Percentiles rank a stretch among this genome's conserved stretches.
Evolutionary conservation across 1,140 invertebrate genomes (phyloP).

Genomic region (Drosophila triauraria): DNA sequence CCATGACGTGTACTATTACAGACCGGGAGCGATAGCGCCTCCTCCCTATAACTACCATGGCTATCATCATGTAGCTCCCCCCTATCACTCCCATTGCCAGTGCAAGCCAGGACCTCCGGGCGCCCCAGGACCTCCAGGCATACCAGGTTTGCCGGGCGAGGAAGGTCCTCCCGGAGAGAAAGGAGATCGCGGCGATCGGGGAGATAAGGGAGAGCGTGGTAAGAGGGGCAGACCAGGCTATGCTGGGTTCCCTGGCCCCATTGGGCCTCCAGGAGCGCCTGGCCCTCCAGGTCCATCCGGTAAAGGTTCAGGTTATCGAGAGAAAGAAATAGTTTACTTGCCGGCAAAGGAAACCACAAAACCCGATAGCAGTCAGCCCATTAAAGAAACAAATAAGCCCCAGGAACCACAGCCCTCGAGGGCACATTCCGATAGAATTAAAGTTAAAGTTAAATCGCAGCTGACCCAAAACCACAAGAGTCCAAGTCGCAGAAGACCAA

Average conservation of each 20-base stretch:
- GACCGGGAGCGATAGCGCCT: conserved; percentile 9
- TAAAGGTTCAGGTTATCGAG: neutral
- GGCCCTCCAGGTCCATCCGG: neutral
- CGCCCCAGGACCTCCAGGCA: conserved; percentile 27
- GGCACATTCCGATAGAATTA: conserved; percentile 4
- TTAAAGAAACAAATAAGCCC: conserved; percentile 6
- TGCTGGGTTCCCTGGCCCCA: conserved; percentile 18
- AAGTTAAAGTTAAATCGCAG: conserved; percentile 3
- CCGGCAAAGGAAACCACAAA: conserved; percentile 16
- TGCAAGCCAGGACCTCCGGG: conserved; percentile 38
- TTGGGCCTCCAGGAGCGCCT: conserved; percentile 20
- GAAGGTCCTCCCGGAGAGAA: conserved; percentile 26
- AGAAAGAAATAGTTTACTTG: conserved; percentile 14
- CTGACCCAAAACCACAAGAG: conserved; percentile 28
- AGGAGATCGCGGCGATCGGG: conserved; percentile 30
- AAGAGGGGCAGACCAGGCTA: conserved; percentile 19
- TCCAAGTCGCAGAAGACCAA: conserved; percentile 2
- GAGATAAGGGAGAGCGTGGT: conserved; percentile 24
- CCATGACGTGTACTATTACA: conserved; percentile 31
- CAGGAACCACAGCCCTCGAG: conserved; percentile 4
- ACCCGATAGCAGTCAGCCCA: neutral
- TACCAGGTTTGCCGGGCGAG: conserved; percentile 14
- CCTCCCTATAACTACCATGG: conserved; percentile 4
- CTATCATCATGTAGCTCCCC: neutral
- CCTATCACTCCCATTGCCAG: conserved; percentile 12